Conservation (phyloP, 2,113 vertebrate genomes). For the Tichodroma muraria region DNA sequence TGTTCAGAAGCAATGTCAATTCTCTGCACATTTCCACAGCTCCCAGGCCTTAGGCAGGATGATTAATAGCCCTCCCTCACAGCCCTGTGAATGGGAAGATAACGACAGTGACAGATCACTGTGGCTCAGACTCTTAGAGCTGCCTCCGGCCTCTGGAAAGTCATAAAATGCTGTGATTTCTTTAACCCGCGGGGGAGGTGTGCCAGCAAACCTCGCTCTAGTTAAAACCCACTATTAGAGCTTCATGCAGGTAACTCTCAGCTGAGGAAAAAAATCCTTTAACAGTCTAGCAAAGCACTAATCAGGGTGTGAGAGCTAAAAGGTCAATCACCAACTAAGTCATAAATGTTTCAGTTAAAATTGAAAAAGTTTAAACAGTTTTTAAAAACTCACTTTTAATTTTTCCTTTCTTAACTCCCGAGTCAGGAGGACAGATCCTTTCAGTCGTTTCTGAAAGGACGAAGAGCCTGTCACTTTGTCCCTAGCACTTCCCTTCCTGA, state of each 20-base stretch:
- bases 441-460: background rate
- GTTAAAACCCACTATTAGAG: background rate
- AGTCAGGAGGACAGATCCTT: background rate
- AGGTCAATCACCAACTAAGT: background rate
- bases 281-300: background rate
- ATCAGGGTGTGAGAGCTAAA: background rate
- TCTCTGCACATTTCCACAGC: background rate
- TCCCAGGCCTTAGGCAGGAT: background rate
- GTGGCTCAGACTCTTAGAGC: background rate
- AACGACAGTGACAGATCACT: background rate
- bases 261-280: background rate
- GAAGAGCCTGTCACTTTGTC: background rate
- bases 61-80: background rate
- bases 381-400: too few species aligned
- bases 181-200: background rate
- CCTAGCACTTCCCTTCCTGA: background rate
- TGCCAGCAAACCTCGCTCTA: background rate
- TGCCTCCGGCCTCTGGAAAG: accelerated
- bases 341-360: background rate
- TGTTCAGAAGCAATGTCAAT: background rate
- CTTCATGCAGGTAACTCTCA: background rate
- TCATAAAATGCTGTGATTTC: background rate
- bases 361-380: background rate
- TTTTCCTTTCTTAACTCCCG: background rate
- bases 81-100: background rate